A percentile compares a stretch with the other conserved stretches of the same genome.
These are phyloP conservation scores for Arrhopalites spinosus DNA, from an alignment of 2,888 invertebrate genomes.

Conservation along the genomic window DNA sequence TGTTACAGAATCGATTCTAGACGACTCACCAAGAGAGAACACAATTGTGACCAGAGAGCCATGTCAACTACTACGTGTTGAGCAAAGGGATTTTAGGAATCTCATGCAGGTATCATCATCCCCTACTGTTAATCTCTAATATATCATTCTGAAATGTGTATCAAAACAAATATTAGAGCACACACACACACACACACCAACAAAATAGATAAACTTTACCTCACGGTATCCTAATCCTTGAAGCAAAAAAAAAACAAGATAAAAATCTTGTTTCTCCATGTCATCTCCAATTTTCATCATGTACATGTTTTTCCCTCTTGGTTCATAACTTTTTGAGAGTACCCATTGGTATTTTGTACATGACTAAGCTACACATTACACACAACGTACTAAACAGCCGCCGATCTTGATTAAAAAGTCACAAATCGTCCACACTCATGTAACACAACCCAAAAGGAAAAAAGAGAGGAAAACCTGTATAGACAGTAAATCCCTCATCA, in stretches of 20 bases:
- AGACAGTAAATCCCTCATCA: too few species aligned
- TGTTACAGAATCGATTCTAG: constrained; percentile 73
- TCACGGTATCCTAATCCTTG: too few species aligned
- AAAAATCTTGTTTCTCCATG: too few species aligned
- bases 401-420: neutral
- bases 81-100: constrained; percentile 75
- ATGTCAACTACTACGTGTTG: constrained; percentile 75
- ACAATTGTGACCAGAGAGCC: constrained; percentile 62
- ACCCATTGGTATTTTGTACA: too few species aligned
- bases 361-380: neutral
- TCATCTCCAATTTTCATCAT: too few species aligned
- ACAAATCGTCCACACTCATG: neutral
- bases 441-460: neutral
- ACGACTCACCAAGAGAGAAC: constrained; percentile 63
- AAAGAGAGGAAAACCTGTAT: neutral
- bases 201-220: too few species aligned
- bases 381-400: neutral
- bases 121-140: constrained; percentile 58
- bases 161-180: too few species aligned
- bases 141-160: too few species aligned
- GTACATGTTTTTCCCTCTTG: too few species aligned
- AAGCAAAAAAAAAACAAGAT: too few species aligned
- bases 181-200: too few species aligned
- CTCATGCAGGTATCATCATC: constrained; percentile 77
- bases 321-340: too few species aligned